Evolutionary conservation across 2,888 invertebrate species (phyloP).

Genomic region (Aleiodes testaceus): DNA sequence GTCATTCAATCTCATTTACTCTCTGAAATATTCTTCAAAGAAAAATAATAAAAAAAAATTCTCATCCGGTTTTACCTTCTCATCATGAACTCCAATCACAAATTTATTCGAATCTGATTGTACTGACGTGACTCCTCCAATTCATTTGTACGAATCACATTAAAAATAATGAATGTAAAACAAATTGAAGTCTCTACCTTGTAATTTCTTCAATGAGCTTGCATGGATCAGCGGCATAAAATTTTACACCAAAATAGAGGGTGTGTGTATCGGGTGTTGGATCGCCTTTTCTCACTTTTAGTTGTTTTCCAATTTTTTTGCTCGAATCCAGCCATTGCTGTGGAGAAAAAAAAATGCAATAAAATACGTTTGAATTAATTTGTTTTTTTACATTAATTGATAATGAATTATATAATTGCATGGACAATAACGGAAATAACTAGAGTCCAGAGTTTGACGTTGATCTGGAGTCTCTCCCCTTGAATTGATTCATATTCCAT

Average conservation of each 20-base stretch:
- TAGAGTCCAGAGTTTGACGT: slow-evolving; percentile 42
- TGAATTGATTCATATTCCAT: slow-evolving; percentile 35
- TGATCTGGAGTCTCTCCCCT: slow-evolving; percentile 40
- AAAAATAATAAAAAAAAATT: too few species aligned
- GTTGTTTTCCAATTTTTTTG: slow-evolving; percentile 90
- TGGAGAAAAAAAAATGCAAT: slow-evolving; percentile 41
- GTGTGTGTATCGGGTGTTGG: slow-evolving; percentile 80
- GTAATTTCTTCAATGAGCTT: slow-evolving; percentile 97
- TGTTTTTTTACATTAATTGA: too few species aligned
- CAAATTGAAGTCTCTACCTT: slow-evolving; percentile 76
- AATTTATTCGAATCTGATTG: too few species aligned
- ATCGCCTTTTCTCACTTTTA: slow-evolving; percentile 79
- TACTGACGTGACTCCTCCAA: too few species aligned
- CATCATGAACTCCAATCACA: too few species aligned
- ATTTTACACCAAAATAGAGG: slow-evolving; percentile 97
- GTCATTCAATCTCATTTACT: too few species aligned
- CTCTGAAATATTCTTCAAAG: too few species aligned
- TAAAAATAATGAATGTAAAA: neutral
- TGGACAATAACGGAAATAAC: slow-evolving; percentile 49
- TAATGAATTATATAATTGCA: too few species aligned
- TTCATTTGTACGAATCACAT: neutral
- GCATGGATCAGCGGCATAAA: slow-evolving; percentile 97
- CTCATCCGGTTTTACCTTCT: too few species aligned
- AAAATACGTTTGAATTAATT: too few species aligned
- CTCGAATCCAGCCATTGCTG: slow-evolving; percentile 97